Base-by-base conservation (phyloP, 1,140 invertebrate species). In the Pseudobourletiella spinata region DNA sequence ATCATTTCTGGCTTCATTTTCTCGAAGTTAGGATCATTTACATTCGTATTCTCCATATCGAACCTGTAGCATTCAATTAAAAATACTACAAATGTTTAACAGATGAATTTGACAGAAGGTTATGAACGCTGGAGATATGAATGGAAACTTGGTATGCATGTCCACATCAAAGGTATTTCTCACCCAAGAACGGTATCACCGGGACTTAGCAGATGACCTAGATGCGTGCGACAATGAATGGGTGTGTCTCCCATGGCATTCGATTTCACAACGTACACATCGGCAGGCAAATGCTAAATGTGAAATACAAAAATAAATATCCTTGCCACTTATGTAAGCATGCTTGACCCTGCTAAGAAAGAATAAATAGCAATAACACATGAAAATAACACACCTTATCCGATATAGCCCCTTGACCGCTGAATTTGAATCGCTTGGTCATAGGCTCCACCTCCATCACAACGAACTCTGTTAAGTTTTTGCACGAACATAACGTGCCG, bases 401-500 rank as follows among this genome's bases (percentile, higher is more conserved):
- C 1, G 91, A 95, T 61, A 94, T 80, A 35, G 80, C 76, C 16
- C 91, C 91, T 79, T 95, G 91, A 1, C 91, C 91, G 15, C 88
- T 87, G 71, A 91, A 91, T 55, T 79, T 76, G 71, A 84, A 85
- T 66, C 82, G 81, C 63, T 95, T 83, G 65, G 79, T 78, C 2
- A 96, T 85, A 39, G 85, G 77, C 72, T 97, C 92, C 63, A 95
- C 85, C 73, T 98, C 88, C 87, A 99, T 95, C 0, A 99, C 90
- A 70, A 90, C 84, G 73, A 90, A 99, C 75, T 98, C 91, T 1
- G 84, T 83, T 50, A 98, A 76, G 71, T 95, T 89, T 74, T 93
- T 96, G 0, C 90, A 87, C 73, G 89, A 86, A 71, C 88, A 94
- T 48, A 99, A 84, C 39, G 85, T 81, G 32, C 82, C 78, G 73